Percentiles rank a stretch among this genome's conserved stretches.
phyloP scores from a whole-genome alignment of 2,888 invertebrate genomes.

The Allophyes oxyacanthae region DNA sequence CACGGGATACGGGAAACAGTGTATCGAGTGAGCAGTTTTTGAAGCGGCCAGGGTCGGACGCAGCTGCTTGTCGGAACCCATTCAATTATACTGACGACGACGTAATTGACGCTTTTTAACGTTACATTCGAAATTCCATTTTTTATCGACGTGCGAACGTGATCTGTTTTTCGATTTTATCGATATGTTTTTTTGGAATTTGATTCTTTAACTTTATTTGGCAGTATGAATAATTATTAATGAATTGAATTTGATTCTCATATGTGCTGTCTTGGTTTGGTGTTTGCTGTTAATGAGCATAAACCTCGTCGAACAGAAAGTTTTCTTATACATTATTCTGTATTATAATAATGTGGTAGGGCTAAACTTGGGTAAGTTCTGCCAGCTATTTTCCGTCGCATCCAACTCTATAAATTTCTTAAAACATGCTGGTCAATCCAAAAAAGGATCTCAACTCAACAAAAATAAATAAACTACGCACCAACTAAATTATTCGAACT shows the following conservation, averaged over 20 bases:
- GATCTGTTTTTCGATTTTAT: slow-evolving; percentile 32
- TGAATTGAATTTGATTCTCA: slow-evolving; percentile 1
- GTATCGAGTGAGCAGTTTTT: slow-evolving; percentile 43
- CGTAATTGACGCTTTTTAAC: slow-evolving; percentile 52
- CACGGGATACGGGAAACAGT: slow-evolving; percentile 16
- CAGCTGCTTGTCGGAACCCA: slow-evolving; percentile 47
- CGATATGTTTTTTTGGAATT: slow-evolving; percentile 24
- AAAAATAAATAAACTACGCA: slow-evolving; percentile 22
- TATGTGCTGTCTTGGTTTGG: slow-evolving; percentile 12
- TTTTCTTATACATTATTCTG: too few species aligned
- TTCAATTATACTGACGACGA: slow-evolving; percentile 46
- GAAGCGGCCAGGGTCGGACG: slow-evolving; percentile 19
- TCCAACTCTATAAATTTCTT: neutral
- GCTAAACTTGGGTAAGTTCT: too few species aligned
- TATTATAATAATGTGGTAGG: too few species aligned
- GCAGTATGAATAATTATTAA: slow-evolving; percentile 16
- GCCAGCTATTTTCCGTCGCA: too few species aligned
- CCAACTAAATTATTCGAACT: slow-evolving; percentile 35
- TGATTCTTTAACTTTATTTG: slow-evolving; percentile 20
- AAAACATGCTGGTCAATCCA: slow-evolving; percentile 1
- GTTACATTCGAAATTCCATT: slow-evolving; percentile 41
- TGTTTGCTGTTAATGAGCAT: too few species aligned
- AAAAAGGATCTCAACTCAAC: slow-evolving; percentile 8
- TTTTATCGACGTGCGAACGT: slow-evolving; percentile 19
- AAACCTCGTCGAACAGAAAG: too few species aligned